Evolutionary conservation across 2,888 invertebrate species (phyloP), one percentile per base, ranked within the genome.

Genomic region (Aphodius granarius): DNA sequence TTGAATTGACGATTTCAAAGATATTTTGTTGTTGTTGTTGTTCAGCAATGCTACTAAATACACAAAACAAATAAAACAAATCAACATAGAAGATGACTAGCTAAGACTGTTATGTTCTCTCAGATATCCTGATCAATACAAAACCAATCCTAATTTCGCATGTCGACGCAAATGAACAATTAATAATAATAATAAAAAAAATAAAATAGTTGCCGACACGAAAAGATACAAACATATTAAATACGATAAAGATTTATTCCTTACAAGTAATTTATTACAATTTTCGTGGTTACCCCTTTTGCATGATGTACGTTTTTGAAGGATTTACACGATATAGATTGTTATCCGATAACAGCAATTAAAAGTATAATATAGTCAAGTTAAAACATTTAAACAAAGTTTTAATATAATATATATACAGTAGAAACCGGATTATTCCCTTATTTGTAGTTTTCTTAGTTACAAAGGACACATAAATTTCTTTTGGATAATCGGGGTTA

Each of bases 61-160:
- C 66, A 72, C 73, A 74, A 71, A 83, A 84, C 82, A 85, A 19
- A 84, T 84, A 85, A 82, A 86, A 86, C 83, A 85, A 85, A 83
- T 85, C 84, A 85, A 86, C 84, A 85, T 86, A 85, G 83, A 75
- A 86, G 85, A 86, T 87, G 87, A 87, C 87, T 87, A 87, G 87
- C 85, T 86, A 82, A 84, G 85, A 85, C 85, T 83, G 85, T 85
- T n/a, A 85, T 84, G 43, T 43, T 43, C 43, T 43, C 77, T 80
- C 81, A 77, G 76, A 77, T 80, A 81, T 80, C 81, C 81, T 81
- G 81, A 81, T 80, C 80, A 80, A 81, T 79, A 78, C 73, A 77
- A 74, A 77, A 77, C 77, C 77, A 43, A 43, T 43, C 43, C 9
- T 43, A 43, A 43, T 43, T 43, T 43, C 43, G 43, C 43, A 43